These are phyloP conservation scores for Steinernema khuongi DNA, from an alignment of 1,140 invertebrate species.

Conservation along the genomic window DNA sequence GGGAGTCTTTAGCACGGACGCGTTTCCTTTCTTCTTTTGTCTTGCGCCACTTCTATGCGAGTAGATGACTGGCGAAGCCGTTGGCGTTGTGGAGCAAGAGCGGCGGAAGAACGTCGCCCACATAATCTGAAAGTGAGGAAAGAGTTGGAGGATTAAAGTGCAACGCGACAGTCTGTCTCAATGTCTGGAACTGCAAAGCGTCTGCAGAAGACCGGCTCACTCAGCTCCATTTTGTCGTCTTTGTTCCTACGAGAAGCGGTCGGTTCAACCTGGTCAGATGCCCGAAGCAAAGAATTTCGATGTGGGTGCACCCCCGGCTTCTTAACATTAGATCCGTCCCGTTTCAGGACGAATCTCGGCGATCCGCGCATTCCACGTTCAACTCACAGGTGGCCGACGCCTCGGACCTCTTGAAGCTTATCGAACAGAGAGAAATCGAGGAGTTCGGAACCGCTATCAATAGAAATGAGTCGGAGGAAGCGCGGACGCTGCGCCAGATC, in stretches of 20 bases:
- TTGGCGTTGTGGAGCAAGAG: background rate
- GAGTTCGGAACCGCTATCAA: background rate
- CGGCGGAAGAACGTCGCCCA: background rate
- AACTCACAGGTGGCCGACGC: background rate
- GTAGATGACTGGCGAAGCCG: background rate
- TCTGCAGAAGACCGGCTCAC: too few species aligned
- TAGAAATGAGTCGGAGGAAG: background rate
- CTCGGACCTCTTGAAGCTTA: background rate
- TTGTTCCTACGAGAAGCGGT: too few species aligned
- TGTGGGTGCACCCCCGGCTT: background rate
- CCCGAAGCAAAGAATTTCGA: background rate
- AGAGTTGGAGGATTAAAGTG: too few species aligned
- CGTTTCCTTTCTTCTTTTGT: conserved; percentile 24
- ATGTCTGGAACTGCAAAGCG: too few species aligned
- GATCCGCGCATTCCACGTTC: background rate
- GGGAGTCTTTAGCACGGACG: conserved; percentile 45
- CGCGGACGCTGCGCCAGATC: background rate
- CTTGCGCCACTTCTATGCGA: conserved; percentile 21
- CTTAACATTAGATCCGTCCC: background rate
- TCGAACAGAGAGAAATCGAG: background rate
- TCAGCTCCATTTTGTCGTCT: too few species aligned
- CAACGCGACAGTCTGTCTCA: too few species aligned
- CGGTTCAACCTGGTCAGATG: background rate
- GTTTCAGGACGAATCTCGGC: background rate
- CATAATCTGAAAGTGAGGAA: background rate